Conservation (phyloP, 2,888 invertebrate species). For the Kryphioiulus occultus region DNA sequence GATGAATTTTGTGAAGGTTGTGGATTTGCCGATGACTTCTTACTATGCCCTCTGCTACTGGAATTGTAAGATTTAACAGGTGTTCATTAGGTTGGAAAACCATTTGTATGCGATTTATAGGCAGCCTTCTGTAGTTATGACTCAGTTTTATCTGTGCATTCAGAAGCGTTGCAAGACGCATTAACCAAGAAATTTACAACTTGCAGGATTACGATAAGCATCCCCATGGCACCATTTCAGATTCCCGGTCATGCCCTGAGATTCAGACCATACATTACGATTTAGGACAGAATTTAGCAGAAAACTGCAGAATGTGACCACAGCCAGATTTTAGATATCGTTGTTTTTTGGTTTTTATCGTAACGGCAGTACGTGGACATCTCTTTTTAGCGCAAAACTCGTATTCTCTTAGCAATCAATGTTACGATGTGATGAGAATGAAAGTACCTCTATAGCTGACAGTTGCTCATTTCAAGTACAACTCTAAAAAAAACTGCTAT, state of each 20-base stretch:
- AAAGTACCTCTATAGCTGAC: conserved; percentile 27
- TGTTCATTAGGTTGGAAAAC: no score
- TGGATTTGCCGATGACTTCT: no score
- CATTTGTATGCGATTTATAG: no score
- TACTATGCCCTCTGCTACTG: no score
- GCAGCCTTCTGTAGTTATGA: no score
- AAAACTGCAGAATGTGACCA: not conserved
- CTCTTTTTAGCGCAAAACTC: not conserved
- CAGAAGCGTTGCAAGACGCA: no score
- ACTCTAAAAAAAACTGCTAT: conserved; percentile 2
- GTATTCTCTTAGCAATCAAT: not conserved
- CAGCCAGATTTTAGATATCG: not conserved
- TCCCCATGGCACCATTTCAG: not conserved
- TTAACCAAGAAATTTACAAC: not conserved
- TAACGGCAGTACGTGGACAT: not conserved
- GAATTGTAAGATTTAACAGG: no score
- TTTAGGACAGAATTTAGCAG: not conserved
- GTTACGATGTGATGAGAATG: not conserved
- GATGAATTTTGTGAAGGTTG: no score
- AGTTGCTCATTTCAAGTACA: conserved; percentile 30
- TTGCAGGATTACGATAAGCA: not conserved
- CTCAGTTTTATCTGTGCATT: no score
- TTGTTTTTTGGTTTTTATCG: not conserved
- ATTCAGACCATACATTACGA: not conserved
- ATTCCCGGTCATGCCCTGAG: not conserved